Conservation (phyloP, 2,888 invertebrate genomes). For the Hemaris fuciformis region DNA sequence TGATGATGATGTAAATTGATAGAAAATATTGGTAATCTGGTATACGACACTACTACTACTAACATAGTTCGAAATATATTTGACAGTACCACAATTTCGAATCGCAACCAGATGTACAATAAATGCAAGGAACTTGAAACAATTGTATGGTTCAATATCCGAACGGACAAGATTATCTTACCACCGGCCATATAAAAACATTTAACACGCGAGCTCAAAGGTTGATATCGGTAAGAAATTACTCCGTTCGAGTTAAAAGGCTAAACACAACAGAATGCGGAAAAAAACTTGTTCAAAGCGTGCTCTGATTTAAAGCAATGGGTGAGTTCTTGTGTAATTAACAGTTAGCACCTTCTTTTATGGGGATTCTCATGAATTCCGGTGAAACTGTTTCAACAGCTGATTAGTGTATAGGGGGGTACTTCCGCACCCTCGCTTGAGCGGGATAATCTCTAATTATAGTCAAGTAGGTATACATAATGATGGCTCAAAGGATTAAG, state of each 20-base stretch:
- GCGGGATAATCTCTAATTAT: neutral
- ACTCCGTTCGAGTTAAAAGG: neutral
- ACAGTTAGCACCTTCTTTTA: conserved; percentile 8
- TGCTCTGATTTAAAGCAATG: neutral
- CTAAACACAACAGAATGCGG: neutral
- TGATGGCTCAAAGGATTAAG: too few relatives aligned
- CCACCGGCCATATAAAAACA: neutral
- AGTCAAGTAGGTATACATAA: too few relatives aligned
- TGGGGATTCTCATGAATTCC: conserved; percentile 8
- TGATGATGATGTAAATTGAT: too few relatives aligned
- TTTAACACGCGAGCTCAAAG: neutral
- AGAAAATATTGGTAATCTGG: too few relatives aligned
- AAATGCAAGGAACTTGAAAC: too few relatives aligned
- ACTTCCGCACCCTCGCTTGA: neutral
- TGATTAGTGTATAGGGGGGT: conserved; percentile 3
- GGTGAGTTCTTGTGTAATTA: conserved; percentile 1
- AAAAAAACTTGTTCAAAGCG: conserved; percentile 3
- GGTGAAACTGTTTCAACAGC: neutral
- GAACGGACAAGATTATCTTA: too few relatives aligned
- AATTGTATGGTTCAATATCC: too few relatives aligned
- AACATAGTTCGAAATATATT: too few relatives aligned
- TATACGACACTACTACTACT: too few relatives aligned
- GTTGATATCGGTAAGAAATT: neutral
- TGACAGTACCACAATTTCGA: too few relatives aligned
- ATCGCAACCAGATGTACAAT: too few relatives aligned